These are phyloP conservation scores for Myanophis thanlyinensis DNA, from an alignment of 2,113 vertebrate species.

Conservation along the genomic window DNA sequence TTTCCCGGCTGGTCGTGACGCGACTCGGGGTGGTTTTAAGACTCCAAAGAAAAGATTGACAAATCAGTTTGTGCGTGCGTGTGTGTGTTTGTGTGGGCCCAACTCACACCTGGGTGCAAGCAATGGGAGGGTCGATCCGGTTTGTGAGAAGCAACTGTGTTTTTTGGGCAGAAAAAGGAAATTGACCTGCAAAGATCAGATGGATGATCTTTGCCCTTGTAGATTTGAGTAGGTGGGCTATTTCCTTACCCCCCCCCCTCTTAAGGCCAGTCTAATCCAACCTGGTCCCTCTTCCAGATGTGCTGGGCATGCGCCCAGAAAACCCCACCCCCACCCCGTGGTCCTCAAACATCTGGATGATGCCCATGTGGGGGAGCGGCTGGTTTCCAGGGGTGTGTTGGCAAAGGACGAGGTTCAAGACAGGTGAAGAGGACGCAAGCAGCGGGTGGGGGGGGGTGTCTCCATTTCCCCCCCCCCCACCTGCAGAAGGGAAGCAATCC, in stretches of 20 bases:
- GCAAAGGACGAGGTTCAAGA: not conserved
- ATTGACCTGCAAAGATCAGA: not conserved
- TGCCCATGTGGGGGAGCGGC: not conserved
- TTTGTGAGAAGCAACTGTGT: not conserved
- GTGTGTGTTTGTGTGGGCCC: not conserved
- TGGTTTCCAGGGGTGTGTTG: not conserved
- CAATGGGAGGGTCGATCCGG: not conserved
- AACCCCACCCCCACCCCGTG: too few relatives aligned
- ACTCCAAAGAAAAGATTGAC: not conserved
- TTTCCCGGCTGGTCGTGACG: not conserved
- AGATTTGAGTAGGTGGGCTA: not conserved
- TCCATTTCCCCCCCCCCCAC: too few relatives aligned
- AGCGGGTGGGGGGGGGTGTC: too few relatives aligned
- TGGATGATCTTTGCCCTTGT: constrained; percentile 22
- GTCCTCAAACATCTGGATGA: not conserved
- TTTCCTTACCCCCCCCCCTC: not conserved
- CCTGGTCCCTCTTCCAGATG: not conserved
- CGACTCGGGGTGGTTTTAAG: not conserved
- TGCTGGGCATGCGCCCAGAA: not conserved
- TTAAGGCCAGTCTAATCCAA: not conserved
- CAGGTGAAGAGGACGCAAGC: not conserved
- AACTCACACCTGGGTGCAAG: not conserved
- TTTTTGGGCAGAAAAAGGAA: not conserved
- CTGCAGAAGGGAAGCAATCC: not conserved
- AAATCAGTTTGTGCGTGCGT: not conserved